A percentile compares a stretch with the other conserved stretches of the same genome.
Conservation (phyloP, 2,797 vertebrate species). For the Coccyzus lansbergi region DNA sequence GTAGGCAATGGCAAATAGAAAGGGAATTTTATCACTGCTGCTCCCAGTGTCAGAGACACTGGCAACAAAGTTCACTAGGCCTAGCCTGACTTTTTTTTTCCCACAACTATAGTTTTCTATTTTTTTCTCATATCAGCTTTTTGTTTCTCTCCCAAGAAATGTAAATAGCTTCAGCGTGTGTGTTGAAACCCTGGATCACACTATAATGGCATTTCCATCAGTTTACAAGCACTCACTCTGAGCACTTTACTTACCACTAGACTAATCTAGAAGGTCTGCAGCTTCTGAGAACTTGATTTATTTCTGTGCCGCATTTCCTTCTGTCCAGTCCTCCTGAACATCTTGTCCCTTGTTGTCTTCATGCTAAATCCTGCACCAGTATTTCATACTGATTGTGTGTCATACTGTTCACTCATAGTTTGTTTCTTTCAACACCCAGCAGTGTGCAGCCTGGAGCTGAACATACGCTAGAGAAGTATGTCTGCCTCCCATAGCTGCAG, state of each 20-base stretch:
- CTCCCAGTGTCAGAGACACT: background rate
- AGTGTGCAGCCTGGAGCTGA: background rate
- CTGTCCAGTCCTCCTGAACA: background rate
- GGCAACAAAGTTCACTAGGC: background rate
- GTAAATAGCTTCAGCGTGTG: background rate
- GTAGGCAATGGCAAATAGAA: background rate
- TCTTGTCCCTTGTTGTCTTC: background rate
- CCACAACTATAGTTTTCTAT: background rate
- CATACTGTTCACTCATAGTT: background rate
- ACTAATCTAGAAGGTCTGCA: background rate
- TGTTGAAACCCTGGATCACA: background rate
- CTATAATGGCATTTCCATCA: background rate
- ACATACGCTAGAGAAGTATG: background rate
- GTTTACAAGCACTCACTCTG: background rate
- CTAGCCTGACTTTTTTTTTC: background rate
- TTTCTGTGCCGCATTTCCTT: background rate
- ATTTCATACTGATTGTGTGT: background rate
- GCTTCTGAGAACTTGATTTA: background rate
- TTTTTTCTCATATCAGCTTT: background rate
- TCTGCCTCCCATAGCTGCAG: background rate
- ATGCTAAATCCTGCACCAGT: background rate
- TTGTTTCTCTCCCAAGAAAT: slow-evolving; percentile 4
- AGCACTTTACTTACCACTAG: background rate
- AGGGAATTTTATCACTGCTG: background rate
- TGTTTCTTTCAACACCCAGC: background rate